phyloP scores from a whole-genome alignment of 2,797 vertebrate genomes.

The Bradypus variegatus region DNA sequence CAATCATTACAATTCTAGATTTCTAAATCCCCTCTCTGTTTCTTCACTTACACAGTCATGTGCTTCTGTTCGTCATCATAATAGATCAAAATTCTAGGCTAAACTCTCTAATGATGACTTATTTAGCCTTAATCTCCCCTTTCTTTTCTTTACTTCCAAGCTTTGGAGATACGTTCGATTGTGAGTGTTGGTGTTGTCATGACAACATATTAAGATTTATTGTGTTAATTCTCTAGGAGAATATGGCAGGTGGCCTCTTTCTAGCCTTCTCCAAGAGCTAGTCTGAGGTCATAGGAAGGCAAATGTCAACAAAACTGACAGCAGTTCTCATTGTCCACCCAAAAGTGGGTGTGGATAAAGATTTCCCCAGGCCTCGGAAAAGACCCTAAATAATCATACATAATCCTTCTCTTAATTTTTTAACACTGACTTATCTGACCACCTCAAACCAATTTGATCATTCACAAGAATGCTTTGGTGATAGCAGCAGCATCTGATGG shows the following conservation, averaged over 20 bases:
- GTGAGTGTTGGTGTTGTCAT: not conserved
- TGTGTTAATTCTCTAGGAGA: not conserved
- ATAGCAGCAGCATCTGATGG: not conserved
- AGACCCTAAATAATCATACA: not conserved
- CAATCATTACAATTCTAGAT: not conserved
- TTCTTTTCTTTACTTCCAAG: not conserved
- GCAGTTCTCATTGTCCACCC: not conserved
- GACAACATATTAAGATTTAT: not conserved
- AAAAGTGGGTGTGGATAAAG: not conserved
- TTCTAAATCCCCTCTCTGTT: not conserved
- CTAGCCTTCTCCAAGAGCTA: not conserved
- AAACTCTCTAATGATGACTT: not conserved
- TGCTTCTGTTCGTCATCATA: not conserved
- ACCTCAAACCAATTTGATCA: not conserved
- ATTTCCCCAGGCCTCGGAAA: not conserved
- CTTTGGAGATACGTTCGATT: not conserved
- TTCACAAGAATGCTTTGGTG: not conserved
- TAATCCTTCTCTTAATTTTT: not conserved
- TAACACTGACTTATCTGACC: not conserved
- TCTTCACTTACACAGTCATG: no score
- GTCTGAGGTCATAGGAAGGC: not conserved
- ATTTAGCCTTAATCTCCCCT: not conserved
- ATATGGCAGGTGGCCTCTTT: not conserved
- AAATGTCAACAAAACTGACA: not conserved
- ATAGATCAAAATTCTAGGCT: not conserved